Evolutionary conservation across 2,113 vertebrate genomes (phyloP).

Genomic region (Ammodytes dubius): DNA sequence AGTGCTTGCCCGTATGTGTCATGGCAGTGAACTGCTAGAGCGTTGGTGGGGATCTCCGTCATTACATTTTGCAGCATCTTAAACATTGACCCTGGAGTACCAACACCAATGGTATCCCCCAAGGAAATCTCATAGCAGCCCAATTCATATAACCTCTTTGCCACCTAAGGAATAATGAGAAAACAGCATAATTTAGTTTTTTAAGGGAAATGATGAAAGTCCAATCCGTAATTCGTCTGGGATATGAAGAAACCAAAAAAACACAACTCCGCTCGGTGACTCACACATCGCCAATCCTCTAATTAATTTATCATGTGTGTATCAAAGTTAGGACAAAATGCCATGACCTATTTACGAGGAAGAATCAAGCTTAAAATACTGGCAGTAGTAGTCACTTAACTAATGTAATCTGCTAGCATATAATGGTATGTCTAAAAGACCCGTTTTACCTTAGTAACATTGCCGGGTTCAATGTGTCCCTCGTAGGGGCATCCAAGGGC

Average conservation of each 20-base stretch:
- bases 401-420: background rate
- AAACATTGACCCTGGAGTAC: constrained; percentile 92
- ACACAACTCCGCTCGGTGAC: too few species aligned
- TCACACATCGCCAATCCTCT: too few species aligned
- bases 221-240: too few species aligned
- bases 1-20: constrained; percentile 96
- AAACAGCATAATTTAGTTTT: too few species aligned
- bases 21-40: constrained; percentile 94
- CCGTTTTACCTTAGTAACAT: constrained; percentile 90
- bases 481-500: constrained; percentile 93
- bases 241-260: too few species aligned
- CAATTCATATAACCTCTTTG: constrained; percentile 91
- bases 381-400: background rate
- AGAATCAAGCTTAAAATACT: too few species aligned
- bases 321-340: too few species aligned
- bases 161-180: constrained; percentile 84
- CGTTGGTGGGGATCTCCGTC: constrained; percentile 89
- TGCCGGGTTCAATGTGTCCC: constrained; percentile 87
- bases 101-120: constrained; percentile 93
- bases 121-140: constrained; percentile 96
- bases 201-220: too few species aligned
- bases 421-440: background rate
- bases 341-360: too few species aligned
- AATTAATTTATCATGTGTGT: too few species aligned
- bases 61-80: constrained; percentile 91